Percentiles rank a stretch among this genome's conserved stretches.
phyloP scores from a whole-genome alignment of 2,888 invertebrate genomes.

The Nemoura dubitans region DNA sequence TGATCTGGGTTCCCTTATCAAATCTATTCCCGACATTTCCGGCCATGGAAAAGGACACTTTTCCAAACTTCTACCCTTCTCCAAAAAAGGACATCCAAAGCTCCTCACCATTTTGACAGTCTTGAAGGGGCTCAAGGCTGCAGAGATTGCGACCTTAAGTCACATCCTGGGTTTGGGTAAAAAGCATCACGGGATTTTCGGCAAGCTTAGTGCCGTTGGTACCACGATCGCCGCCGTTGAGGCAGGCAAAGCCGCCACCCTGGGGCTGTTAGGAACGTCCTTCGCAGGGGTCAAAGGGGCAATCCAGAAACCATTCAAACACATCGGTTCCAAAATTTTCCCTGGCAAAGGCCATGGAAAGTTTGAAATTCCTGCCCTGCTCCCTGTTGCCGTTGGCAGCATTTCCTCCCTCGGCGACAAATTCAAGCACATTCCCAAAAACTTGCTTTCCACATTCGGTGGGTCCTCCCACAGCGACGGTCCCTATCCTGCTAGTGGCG shows the following conservation, averaged over 20 bases:
- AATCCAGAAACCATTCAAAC: constrained; percentile 18
- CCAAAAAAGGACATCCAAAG: constrained; percentile 27
- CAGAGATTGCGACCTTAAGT: constrained; percentile 12
- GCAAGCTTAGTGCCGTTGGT: neutral
- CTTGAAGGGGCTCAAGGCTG: constrained; percentile 23
- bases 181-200: constrained; percentile 21
- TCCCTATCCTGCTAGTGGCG: neutral
- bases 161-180: constrained; percentile 25
- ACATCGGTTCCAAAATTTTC: constrained; percentile 21
- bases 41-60: neutral
- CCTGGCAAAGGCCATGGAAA: neutral
- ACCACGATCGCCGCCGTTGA: constrained; percentile 12
- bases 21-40: constrained; percentile 22
- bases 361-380: neutral
- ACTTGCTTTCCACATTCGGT: neutral
- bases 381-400: neutral
- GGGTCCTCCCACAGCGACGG: neutral
- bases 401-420: neutral
- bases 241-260: constrained; percentile 8
- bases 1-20: constrained; percentile 13
- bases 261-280: constrained; percentile 20
- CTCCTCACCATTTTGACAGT: constrained; percentile 21
- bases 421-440: constrained; percentile 10
- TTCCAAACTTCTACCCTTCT: constrained; percentile 2
- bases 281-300: neutral